phyloP scores from a whole-genome alignment of 2,888 invertebrate genomes.

The Limenitis camilla region DNA sequence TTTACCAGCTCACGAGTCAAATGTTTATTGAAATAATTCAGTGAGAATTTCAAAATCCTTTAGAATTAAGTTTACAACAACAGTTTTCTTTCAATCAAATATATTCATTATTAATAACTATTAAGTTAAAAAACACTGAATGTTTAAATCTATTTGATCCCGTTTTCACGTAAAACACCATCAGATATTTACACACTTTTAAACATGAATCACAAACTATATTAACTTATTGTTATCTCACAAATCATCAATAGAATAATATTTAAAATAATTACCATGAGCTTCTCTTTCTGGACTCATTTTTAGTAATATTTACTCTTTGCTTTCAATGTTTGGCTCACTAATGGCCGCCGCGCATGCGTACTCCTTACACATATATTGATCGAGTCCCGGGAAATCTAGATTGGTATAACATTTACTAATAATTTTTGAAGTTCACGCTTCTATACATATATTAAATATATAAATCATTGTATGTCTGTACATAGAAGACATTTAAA shows the following conservation, averaged over 20 bases:
- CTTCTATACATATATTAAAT: neutral
- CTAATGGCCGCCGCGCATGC: constrained; percentile 41
- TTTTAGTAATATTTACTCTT: constrained; percentile 33
- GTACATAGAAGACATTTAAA: too few species aligned
- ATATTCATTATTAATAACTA: too few species aligned
- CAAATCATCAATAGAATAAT: neutral
- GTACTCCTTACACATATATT: constrained; percentile 40
- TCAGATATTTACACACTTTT: too few species aligned
- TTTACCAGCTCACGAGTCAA: too few species aligned
- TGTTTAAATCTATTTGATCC: too few species aligned
- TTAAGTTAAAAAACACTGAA: too few species aligned
- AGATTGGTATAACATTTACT: neutral
- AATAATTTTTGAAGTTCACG: neutral
- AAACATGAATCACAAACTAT: too few species aligned
- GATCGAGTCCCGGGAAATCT: constrained; percentile 44
- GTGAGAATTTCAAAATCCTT: too few species aligned
- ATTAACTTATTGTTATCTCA: neutral
- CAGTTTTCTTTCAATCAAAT: too few species aligned
- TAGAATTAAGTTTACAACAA: too few species aligned
- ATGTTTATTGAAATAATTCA: too few species aligned
- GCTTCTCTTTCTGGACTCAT: constrained; percentile 54
- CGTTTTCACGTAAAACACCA: too few species aligned
- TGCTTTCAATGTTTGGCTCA: constrained; percentile 36
- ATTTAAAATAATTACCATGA: constrained; percentile 39
- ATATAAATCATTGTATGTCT: neutral